phyloP scores from a whole-genome alignment of 2,113 vertebrate species.

The Aleadryas rufinucha region DNA sequence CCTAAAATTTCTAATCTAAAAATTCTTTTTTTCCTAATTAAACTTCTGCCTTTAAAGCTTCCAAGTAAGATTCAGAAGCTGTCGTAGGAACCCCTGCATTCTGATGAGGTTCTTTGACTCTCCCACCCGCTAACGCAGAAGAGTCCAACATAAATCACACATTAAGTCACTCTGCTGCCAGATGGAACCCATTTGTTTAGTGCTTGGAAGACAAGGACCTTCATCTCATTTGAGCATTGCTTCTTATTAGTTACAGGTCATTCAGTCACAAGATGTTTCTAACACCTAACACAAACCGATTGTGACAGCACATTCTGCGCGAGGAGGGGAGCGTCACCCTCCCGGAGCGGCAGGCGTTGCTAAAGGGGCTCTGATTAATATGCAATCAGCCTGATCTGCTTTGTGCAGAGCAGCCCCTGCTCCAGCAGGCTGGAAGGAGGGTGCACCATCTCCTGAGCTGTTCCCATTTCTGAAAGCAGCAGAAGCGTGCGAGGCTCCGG shows the following conservation, averaged over 20 bases:
- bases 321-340: not conserved
- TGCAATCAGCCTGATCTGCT: not conserved
- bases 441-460: not conserved
- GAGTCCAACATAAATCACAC: constrained; percentile 27
- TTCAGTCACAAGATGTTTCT: constrained; percentile 15
- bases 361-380: constrained; percentile 16
- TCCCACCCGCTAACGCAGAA: not conserved
- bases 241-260: constrained; percentile 24
- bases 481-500: not conserved
- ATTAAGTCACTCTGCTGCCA: not conserved
- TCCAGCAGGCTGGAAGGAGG: not conserved
- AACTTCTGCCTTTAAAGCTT: not conserved
- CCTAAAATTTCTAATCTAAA: not conserved
- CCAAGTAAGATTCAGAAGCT: not conserved
- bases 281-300: not conserved
- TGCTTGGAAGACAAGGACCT: constrained; percentile 15
- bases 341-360: not conserved
- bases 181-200: constrained; percentile 42
- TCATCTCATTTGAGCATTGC: not conserved
- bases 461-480: not conserved
- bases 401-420: not conserved
- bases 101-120: not conserved
- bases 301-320: not conserved
- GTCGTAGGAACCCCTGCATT: not conserved
- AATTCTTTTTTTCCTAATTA: not conserved